A percentile compares a stretch with the other conserved stretches of the same genome.
phyloP scores from a whole-genome alignment of 1,140 invertebrate genomes.

The Teleogryllus occipitalis region DNA sequence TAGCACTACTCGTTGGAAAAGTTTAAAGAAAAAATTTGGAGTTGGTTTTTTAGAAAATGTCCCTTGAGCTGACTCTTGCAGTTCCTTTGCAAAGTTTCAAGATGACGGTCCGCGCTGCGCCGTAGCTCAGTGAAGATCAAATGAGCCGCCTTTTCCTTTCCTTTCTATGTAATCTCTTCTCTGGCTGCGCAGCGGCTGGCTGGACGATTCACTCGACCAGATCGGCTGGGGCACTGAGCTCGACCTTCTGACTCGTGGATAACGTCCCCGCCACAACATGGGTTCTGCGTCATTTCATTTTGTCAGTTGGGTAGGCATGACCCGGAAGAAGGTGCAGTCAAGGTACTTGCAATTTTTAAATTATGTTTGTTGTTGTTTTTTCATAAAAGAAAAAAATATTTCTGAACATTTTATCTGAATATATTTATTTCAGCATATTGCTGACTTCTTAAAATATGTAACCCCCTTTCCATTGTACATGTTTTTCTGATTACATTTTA shows the following conservation, averaged over 20 bases:
- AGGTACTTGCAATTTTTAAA: neutral
- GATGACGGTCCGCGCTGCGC: no score
- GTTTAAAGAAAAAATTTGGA: no score
- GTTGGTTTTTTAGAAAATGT: no score
- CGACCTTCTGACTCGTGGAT: neutral
- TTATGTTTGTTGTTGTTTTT: neutral
- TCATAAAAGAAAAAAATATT: neutral
- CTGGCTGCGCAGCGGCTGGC: constrained; percentile 26
- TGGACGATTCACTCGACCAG: constrained; percentile 9
- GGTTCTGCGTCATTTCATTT: neutral
- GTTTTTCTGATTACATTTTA: neutral
- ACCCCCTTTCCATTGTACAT: neutral
- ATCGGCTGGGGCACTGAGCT: neutral
- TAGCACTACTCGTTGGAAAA: no score
- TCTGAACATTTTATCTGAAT: neutral
- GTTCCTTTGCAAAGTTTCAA: no score
- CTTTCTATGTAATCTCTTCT: no score
- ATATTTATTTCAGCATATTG: neutral
- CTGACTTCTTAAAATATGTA: neutral
- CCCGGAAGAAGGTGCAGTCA: neutral
- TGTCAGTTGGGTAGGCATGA: neutral
- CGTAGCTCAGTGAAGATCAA: no score
- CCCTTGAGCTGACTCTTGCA: no score
- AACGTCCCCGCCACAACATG: neutral
- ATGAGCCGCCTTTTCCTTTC: no score